Conservation (phyloP, 2,113 vertebrate genomes). For the Sporophila hypoxantha region DNA sequence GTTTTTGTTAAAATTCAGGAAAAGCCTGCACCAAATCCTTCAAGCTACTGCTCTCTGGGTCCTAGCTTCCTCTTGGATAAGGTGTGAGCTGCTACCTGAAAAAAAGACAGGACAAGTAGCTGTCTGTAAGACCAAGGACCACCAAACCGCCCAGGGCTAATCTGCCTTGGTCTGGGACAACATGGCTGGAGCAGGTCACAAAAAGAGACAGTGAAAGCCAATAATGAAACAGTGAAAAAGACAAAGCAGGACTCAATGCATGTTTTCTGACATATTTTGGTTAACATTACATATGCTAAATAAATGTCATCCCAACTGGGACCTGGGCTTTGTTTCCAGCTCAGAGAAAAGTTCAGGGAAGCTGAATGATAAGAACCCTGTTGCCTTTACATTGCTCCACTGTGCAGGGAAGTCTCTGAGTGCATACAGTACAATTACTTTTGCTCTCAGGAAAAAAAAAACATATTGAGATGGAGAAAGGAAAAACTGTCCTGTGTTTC, state of each 20-base stretch:
- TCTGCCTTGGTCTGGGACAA: background rate
- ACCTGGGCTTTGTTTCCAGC: background rate
- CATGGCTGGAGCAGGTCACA: background rate
- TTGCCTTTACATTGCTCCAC: background rate
- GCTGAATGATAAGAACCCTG: background rate
- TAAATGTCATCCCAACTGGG: conserved; percentile 13
- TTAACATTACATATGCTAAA: conserved; percentile 24
- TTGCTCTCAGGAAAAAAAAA: background rate
- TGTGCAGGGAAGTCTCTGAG: background rate
- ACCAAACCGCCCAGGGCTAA: background rate
- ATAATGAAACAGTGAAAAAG: background rate
- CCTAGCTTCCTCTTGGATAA: background rate
- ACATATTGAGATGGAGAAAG: background rate
- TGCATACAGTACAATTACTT: background rate
- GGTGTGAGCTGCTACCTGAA: background rate
- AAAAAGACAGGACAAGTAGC: background rate
- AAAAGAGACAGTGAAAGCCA: background rate
- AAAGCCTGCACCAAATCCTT: background rate
- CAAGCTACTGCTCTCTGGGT: background rate
- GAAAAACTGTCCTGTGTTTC: background rate
- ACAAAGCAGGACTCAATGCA: background rate
- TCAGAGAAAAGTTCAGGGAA: background rate
- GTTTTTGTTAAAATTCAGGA: background rate
- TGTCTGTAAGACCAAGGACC: background rate
- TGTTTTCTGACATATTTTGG: background rate